These are phyloP conservation scores for Catostomus latipinnis DNA, from an alignment of 2,797 vertebrate genomes.

Conservation along the genomic window DNA sequence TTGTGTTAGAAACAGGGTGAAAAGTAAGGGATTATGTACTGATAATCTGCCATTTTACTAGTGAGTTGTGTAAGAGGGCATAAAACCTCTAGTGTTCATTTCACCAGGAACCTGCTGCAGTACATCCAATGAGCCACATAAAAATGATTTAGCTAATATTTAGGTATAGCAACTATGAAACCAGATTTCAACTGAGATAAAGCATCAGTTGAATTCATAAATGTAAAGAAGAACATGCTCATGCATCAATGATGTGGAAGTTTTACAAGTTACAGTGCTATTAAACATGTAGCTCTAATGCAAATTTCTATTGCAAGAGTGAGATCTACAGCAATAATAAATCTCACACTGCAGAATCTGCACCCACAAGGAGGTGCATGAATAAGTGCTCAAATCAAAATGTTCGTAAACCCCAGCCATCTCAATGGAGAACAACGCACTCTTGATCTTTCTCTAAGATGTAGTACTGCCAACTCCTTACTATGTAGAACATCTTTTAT, in stretches of 20 bases:
- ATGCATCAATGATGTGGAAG: background rate
- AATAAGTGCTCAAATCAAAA: conserved; percentile 26
- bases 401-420: conserved; percentile 18
- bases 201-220: no score
- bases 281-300: conserved; percentile 29
- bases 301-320: conserved; percentile 4
- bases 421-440: background rate
- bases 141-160: no score
- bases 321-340: conserved; percentile 17
- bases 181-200: no score
- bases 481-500: background rate
- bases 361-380: background rate
- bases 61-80: no score
- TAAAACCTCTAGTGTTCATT: no score
- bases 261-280: conserved; percentile 23
- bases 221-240: no score
- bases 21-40: no score
- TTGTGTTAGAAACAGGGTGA: no score
- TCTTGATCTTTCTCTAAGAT: background rate
- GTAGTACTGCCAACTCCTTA: background rate
- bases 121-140: no score
- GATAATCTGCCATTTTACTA: no score
- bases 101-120: no score
- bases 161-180: no score
- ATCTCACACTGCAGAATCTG: background rate